phyloP scores from a whole-genome alignment of 2,113 vertebrate species.

The Nothoprocta pentlandii region DNA sequence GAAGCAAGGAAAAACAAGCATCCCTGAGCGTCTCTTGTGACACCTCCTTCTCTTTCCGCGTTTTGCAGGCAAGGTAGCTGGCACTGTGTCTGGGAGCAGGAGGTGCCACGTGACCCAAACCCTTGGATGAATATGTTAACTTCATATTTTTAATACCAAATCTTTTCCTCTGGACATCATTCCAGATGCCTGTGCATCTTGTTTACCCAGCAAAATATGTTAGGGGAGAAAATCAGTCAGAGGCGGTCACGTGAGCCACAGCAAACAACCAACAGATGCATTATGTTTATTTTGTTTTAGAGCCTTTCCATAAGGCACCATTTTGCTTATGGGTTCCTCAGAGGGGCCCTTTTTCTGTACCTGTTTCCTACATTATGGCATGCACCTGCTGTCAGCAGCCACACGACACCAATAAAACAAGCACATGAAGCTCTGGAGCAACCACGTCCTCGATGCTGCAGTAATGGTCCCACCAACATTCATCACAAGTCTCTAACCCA shows the following conservation, averaged over 20 bases:
- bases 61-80: neutral
- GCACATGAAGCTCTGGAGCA: no score
- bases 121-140: neutral
- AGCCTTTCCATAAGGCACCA: conserved; percentile 75
- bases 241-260: conserved; percentile 69
- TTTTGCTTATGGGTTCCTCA: conserved; percentile 57
- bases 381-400: neutral
- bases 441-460: neutral
- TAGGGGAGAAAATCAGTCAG: conserved; percentile 6
- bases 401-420: neutral
- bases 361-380: neutral
- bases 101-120: neutral
- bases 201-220: conserved; percentile 80
- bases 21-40: rapidly evolving
- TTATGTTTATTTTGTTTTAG: conserved; percentile 78
- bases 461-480: neutral
- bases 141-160: conserved; percentile 53
- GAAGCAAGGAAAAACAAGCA: neutral
- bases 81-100: neutral
- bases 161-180: conserved; percentile 39
- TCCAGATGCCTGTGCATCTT: conserved; percentile 62
- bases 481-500: neutral
- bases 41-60: rapidly evolving
- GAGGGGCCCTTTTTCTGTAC: neutral
- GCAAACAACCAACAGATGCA: conserved; percentile 83